Evolutionary conservation across 2,888 invertebrate species (phyloP).

Genomic region (Tipula lateralis): DNA sequence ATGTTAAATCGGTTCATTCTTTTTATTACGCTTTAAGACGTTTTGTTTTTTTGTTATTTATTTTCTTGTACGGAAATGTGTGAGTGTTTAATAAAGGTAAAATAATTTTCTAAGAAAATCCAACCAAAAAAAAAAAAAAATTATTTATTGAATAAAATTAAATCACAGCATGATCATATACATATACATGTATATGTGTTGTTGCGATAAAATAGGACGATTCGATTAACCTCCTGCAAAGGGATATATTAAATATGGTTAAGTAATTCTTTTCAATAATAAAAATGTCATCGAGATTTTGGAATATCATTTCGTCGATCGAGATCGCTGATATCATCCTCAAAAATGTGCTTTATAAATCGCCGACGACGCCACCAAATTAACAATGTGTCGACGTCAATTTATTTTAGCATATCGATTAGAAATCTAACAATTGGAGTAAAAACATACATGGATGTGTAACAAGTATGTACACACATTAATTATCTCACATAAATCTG

Average conservation of each 20-base stretch:
- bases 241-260: not conserved
- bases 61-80: not conserved
- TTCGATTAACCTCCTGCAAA: not conserved
- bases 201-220: not conserved
- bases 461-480: not conserved
- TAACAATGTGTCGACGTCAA: too few relatives aligned
- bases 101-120: constrained; percentile 5
- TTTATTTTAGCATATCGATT: not conserved
- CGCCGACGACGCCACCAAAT: not conserved
- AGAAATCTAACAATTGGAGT: not conserved
- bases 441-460: not conserved
- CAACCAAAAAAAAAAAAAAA: not conserved
- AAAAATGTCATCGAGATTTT: not conserved
- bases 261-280: not conserved
- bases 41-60: constrained; percentile 24
- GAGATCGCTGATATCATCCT: not conserved
- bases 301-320: too few relatives aligned
- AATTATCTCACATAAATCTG: constrained; percentile 19
- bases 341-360: not conserved
- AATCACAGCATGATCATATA: constrained; percentile 26
- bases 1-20: not conserved
- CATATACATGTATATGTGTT: not conserved
- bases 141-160: constrained; percentile 27
- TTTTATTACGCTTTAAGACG: not conserved
- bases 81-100: constrained; percentile 1